phyloP scores from a whole-genome alignment of 2,888 invertebrate species.

The Thera britannica region DNA sequence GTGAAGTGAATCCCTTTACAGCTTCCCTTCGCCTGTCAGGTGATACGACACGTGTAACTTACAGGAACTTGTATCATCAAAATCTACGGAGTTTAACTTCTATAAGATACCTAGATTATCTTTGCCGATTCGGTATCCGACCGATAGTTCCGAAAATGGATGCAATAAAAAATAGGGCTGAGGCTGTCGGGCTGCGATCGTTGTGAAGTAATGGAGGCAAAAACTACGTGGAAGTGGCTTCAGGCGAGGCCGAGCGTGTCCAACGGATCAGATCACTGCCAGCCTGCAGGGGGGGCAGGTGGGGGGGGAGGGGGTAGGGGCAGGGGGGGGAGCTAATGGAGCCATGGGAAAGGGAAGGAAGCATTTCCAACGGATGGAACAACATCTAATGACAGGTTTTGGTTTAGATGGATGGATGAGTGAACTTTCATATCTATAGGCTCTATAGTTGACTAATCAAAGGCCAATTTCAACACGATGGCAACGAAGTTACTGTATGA shows the following conservation, averaged over 20 bases:
- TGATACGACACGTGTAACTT: background rate
- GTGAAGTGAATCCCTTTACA: background rate
- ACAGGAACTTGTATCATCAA: background rate
- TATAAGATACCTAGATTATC: background rate
- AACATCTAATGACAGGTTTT: too few relatives aligned
- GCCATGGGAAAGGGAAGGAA: too few relatives aligned
- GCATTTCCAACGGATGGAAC: too few relatives aligned
- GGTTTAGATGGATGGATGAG: background rate
- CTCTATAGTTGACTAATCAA: too few relatives aligned
- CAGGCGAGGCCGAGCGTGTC: constrained; percentile 18
- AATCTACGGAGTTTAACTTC: constrained; percentile 4
- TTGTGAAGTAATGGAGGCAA: constrained; percentile 30
- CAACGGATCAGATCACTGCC: background rate
- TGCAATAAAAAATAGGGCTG: constrained; percentile 34
- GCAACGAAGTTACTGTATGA: too few relatives aligned
- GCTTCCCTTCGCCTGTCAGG: background rate
- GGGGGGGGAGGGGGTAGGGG: too few relatives aligned
- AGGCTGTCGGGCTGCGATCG: constrained; percentile 19
- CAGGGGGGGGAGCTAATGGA: too few relatives aligned
- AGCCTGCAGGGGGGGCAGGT: too few relatives aligned
- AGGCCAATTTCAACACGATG: too few relatives aligned
- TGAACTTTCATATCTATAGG: too few relatives aligned
- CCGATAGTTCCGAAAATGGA: constrained; percentile 28
- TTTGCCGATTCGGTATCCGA: constrained; percentile 4
- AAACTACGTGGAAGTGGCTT: constrained; percentile 26